Evolutionary conservation across 2,888 invertebrate species (phyloP).

Genomic region (Dryococelus australis): DNA sequence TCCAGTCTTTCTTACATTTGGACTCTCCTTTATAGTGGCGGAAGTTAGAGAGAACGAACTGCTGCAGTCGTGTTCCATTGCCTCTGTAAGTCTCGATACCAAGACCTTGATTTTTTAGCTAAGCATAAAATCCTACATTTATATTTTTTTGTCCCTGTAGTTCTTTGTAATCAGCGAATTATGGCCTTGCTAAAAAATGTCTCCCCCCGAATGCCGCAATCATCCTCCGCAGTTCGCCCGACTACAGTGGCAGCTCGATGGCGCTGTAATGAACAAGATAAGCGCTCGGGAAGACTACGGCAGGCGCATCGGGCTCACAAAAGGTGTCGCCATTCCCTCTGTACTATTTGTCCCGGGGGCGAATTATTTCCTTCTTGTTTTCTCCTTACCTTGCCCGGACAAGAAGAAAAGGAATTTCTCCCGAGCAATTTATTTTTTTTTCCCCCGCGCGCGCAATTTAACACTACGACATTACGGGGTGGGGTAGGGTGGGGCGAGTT

Average conservation of each 20-base stretch:
- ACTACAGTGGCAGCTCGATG: no score
- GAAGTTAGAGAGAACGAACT: no score
- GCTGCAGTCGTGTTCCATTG: no score
- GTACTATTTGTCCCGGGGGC: background rate
- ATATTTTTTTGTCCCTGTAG: background rate
- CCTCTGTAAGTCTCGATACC: no score
- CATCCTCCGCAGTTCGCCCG: background rate
- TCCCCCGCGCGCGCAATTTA: background rate
- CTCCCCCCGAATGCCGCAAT: background rate
- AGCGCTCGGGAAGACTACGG: no score
- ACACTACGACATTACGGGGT: background rate
- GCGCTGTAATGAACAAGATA: no score
- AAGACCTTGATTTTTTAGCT: no score
- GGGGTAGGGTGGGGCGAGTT: background rate
- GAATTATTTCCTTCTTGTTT: slow-evolving; percentile 7
- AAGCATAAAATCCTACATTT: background rate
- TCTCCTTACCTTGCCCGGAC: background rate
- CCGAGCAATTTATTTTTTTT: slow-evolving; percentile 7
- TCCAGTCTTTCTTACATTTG: no score
- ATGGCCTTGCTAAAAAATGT: background rate
- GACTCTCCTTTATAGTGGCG: no score
- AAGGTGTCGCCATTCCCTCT: slow-evolving; percentile 10
- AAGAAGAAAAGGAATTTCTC: background rate
- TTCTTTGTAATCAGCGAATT: background rate
- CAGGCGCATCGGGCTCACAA: background rate